These are phyloP conservation scores for Trochalopteron elliotii DNA, from an alignment of 2,113 vertebrate species.

Conservation along the genomic window DNA sequence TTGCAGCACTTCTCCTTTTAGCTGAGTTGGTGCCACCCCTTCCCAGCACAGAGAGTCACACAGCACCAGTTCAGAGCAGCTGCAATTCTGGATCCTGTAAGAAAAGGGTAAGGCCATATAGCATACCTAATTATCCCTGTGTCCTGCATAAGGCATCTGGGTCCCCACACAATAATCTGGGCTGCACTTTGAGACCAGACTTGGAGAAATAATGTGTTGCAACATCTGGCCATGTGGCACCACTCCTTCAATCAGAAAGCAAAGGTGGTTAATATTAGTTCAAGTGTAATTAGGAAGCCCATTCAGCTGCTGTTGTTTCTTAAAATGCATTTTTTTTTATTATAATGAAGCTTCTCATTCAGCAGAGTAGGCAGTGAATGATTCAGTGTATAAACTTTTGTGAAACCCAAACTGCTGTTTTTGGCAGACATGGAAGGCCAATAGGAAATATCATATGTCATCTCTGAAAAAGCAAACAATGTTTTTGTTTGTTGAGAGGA, in stretches of 20 bases:
- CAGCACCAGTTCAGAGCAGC: background rate
- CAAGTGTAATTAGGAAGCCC: background rate
- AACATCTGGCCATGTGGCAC: background rate
- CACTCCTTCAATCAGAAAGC: background rate
- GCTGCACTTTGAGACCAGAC: background rate
- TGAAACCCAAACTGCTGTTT: background rate
- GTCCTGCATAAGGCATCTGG: background rate
- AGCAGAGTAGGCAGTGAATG: background rate
- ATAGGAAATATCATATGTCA: background rate
- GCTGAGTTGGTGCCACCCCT: background rate
- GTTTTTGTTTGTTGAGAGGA: background rate
- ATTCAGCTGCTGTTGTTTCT: background rate
- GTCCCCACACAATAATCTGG: background rate
- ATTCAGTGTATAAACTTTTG: background rate
- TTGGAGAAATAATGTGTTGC: background rate
- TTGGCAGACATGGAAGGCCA: background rate
- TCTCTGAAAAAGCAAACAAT: background rate
- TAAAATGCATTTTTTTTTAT: background rate
- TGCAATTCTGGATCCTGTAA: background rate
- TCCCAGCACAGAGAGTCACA: rapidly evolving
- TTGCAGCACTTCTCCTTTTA: background rate
- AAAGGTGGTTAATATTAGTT: background rate
- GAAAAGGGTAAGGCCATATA: background rate
- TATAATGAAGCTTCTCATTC: background rate
- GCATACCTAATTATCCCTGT: background rate